Conservation (phyloP, 2,797 vertebrate species). For the Arnoldichthys spilopterus region DNA sequence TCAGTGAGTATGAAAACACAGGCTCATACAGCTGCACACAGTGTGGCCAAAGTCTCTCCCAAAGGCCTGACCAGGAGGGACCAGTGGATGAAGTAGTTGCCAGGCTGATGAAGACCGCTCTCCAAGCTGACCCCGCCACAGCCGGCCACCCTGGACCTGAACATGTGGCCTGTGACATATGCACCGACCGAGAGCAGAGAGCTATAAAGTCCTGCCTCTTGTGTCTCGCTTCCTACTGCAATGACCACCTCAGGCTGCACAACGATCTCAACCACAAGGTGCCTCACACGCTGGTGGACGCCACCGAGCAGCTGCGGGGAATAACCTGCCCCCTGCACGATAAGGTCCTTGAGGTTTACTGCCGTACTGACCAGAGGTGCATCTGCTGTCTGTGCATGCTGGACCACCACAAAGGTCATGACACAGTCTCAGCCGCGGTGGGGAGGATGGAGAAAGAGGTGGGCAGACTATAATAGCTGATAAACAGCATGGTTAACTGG, state of each 20-base stretch:
- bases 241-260: conserved; percentile 32
- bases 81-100: neutral
- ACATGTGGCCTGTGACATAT: conserved; percentile 14
- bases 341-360: conserved; percentile 43
- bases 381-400: conserved; percentile 49
- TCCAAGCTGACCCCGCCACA: neutral
- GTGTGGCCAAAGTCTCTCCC: conserved; percentile 17
- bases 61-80: neutral
- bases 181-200: conserved; percentile 5
- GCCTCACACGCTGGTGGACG: conserved; percentile 8
- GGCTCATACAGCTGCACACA: conserved; percentile 9
- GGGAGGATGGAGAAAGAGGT: conserved; percentile 36
- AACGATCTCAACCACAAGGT: neutral
- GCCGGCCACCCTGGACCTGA: neutral
- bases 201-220: conserved; percentile 27
- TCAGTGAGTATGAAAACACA: conserved; percentile 15
- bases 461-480: neutral
- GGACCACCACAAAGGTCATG: conserved; percentile 39
- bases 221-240: neutral
- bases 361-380: conserved; percentile 20
- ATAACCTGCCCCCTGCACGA: conserved; percentile 27
- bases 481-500: neutral
- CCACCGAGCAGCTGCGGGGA: neutral
- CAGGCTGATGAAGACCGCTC: neutral
- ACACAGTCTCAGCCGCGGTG: conserved; percentile 10